A percentile compares a stretch with the other conserved stretches of the same genome.
These are phyloP conservation scores for Tenebrio molitor DNA, from an alignment of 1,140 invertebrate species.

Conservation along the genomic window DNA sequence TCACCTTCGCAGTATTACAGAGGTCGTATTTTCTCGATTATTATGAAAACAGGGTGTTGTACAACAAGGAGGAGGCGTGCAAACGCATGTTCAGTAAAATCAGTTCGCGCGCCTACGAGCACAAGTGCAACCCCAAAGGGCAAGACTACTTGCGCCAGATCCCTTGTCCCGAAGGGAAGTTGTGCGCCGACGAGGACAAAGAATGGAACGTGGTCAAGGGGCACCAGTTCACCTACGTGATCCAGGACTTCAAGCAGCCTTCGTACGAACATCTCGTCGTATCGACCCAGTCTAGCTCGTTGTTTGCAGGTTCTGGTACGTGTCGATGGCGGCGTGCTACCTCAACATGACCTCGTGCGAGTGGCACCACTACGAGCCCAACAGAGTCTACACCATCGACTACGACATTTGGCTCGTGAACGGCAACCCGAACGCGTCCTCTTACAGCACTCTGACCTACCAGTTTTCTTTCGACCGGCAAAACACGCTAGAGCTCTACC, in stretches of 20 bases:
- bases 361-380: conserved; percentile 82
- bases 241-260: conserved; percentile 89
- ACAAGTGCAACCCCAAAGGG: conserved; percentile 79
- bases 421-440: conserved; percentile 89
- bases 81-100: conserved; percentile 88
- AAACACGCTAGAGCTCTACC: conserved; percentile 93
- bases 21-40: conserved; percentile 89
- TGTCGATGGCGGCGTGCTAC: conserved; percentile 94
- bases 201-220: conserved; percentile 86
- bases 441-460: conserved; percentile 89
- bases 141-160: conserved; percentile 90
- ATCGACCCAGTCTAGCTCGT: not conserved
- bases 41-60: conserved; percentile 81
- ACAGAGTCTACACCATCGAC: conserved; percentile 70
- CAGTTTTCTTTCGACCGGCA: conserved; percentile 98
- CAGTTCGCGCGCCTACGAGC: conserved; percentile 86
- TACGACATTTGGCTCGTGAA: conserved; percentile 98
- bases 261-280: conserved; percentile 73
- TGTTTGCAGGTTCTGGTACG: conserved; percentile 90
- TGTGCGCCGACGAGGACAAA: conserved; percentile 91
- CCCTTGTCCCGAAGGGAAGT: conserved; percentile 82
- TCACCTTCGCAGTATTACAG: conserved; percentile 90
- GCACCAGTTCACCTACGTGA: conserved; percentile 94
- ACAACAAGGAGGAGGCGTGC: conserved; percentile 79
- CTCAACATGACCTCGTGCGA: conserved; percentile 82